A percentile compares a stretch with the other conserved stretches of the same genome.
phyloP scores from a whole-genome alignment of 2,888 invertebrate species.

The Amphipoea lucens region DNA sequence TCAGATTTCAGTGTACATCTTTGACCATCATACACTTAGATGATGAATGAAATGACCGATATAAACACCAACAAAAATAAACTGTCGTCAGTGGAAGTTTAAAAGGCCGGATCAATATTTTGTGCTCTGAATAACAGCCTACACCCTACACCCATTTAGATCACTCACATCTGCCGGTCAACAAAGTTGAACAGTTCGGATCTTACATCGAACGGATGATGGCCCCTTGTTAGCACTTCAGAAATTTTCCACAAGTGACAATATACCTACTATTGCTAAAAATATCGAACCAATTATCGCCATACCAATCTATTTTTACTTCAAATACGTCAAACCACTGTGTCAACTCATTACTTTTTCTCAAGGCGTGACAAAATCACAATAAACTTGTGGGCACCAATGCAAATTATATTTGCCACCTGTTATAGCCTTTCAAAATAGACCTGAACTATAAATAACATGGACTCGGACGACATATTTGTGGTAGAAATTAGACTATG shows the following conservation, averaged over 20 bases:
- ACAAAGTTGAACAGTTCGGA: slow-evolving; percentile 18
- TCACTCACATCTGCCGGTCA: slow-evolving; percentile 21
- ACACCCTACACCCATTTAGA: slow-evolving; percentile 31
- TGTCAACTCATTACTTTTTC: slow-evolving; percentile 47
- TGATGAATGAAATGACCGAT: slow-evolving; percentile 12
- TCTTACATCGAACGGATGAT: slow-evolving; percentile 18
- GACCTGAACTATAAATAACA: slow-evolving; percentile 45
- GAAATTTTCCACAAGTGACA: slow-evolving; percentile 52
- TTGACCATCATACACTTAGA: neutral
- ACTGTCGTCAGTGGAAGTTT: slow-evolving; percentile 12
- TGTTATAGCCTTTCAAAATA: slow-evolving; percentile 35
- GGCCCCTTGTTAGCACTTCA: slow-evolving; percentile 26
- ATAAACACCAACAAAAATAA: slow-evolving; percentile 8
- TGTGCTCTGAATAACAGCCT: slow-evolving; percentile 19
- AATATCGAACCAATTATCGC: slow-evolving; percentile 51
- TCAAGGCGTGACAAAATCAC: slow-evolving; percentile 52
- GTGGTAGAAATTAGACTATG: slow-evolving; percentile 12
- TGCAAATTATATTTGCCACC: slow-evolving; percentile 34
- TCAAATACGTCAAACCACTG: slow-evolving; percentile 36
- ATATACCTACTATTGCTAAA: slow-evolving; percentile 41
- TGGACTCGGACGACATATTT: slow-evolving; percentile 24
- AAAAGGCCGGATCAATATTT: slow-evolving; percentile 47
- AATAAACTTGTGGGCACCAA: slow-evolving; percentile 33
- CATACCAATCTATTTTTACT: slow-evolving; percentile 51
- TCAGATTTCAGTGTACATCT: neutral